Evolutionary conservation across 2,113 vertebrate genomes (phyloP), one percentile per base, ranked within the genome.

Genomic region (Antechinus flavipes): DNA sequence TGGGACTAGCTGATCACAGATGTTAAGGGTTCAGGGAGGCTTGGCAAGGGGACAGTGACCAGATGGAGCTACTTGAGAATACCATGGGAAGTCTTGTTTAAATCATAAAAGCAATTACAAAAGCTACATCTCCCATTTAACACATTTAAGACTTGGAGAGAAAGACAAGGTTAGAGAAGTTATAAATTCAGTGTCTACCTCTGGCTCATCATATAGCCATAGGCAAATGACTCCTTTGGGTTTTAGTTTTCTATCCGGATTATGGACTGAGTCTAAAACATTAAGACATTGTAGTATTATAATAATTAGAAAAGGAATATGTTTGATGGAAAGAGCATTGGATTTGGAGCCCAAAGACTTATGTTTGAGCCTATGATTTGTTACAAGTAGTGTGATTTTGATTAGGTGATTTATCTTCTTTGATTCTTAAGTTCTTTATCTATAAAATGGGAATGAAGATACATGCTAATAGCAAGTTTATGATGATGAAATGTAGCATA

Each of bases 11-110:
- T 94, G 42, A 0, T 94, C 94, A 50, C 93, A 89, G 95, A 89
- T 94, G 58, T 95, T 90, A 23, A n/a, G 46, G 27, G 46, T 93
- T 42, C n/a, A 27, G 53, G 61, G 91, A 93, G 91, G 56, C 93
- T 49, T 25, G 61, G 93, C 93, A 58, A 24, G 0, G 0, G 42
- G 49, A 30, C 27, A 91, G 30, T 22, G 54, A 47, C 56, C 95
- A 94, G 95, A 90, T 54, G 90, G 94, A 91, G 89, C 90, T 90
- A 26, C 90, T 90, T 90, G 24, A 90, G 50, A 95, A 56, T 7
- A 11, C 54, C 26, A 52, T n/a, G 49, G 90, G 95, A n/a, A 53
- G 26, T 27, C 90, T 90, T 54, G 76, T 49, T 76, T 54, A 68
- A 56, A 91, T 42, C 89, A 16, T 35, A 55, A 89, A 91, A 89